A percentile compares a stretch with the other conserved stretches of the same genome.
Evolutionary conservation across 2,797 vertebrate genomes (phyloP).

Genomic region (Australoheros facetus): DNA sequence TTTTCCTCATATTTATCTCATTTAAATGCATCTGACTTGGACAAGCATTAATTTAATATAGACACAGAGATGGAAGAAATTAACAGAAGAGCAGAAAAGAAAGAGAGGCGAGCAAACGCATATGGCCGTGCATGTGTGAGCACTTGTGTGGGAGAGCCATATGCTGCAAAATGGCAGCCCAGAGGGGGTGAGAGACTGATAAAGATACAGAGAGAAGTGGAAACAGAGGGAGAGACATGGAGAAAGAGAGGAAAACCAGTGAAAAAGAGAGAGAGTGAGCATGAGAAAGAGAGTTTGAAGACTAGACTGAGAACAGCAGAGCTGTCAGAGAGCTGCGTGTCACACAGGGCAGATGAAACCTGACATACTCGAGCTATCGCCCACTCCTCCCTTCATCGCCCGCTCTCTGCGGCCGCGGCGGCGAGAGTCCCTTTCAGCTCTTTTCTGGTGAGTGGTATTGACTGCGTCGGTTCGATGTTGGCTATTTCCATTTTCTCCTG

Average conservation of each 20-base stretch:
- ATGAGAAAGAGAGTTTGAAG: constrained; percentile 7
- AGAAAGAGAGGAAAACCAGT: not conserved
- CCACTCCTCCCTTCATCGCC: constrained; percentile 58
- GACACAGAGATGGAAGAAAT: constrained; percentile 5
- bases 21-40: constrained; percentile 32
- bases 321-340: constrained; percentile 53
- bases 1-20: constrained; percentile 26
- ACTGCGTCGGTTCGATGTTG: constrained; percentile 60
- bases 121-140: constrained; percentile 42
- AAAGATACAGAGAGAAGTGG: constrained; percentile 42
- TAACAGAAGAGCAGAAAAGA: constrained; percentile 7
- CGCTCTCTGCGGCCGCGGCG: constrained; percentile 17
- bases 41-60: constrained; percentile 21
- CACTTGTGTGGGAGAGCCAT: constrained; percentile 63
- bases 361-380: constrained; percentile 54
- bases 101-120: constrained; percentile 28
- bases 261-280: constrained; percentile 5
- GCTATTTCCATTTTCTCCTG: constrained; percentile 74
- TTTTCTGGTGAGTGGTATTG: constrained; percentile 65
- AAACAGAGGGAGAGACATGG: constrained; percentile 22
- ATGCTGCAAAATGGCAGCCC: constrained; percentile 69
- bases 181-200: constrained; percentile 57
- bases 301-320: constrained; percentile 34
- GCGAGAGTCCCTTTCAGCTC: constrained; percentile 55
- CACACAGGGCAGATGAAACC: constrained; percentile 61